phyloP scores from a whole-genome alignment of 2,888 invertebrate species.

The Chrysomela aeneicollis region DNA sequence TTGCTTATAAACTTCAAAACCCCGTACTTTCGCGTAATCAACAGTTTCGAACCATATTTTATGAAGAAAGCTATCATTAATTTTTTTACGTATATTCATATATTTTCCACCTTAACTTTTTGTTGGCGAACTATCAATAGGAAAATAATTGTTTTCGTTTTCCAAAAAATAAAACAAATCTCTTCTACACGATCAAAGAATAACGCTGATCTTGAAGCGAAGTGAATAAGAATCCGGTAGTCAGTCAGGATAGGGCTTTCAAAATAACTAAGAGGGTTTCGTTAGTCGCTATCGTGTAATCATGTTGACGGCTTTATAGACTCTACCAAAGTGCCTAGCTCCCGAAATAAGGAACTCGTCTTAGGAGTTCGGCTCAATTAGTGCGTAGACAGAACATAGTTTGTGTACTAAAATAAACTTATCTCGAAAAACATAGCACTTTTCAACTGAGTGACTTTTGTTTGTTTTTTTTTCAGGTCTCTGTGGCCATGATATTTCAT shows the following conservation, averaged over 20 bases:
- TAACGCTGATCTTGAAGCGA: too few species aligned
- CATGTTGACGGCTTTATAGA: conserved; percentile 42
- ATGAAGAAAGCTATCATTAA: too few species aligned
- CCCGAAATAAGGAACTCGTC: conserved; percentile 23
- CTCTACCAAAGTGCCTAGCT: conserved; percentile 20
- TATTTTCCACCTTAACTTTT: too few species aligned
- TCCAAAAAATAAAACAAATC: too few species aligned
- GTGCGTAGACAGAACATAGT: background rate
- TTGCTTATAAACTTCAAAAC: too few species aligned
- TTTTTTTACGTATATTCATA: too few species aligned
- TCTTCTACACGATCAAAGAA: too few species aligned
- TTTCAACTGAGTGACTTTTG: background rate
- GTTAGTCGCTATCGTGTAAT: conserved; percentile 38
- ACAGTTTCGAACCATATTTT: too few species aligned
- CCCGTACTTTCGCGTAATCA: too few species aligned
- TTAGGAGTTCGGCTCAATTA: background rate
- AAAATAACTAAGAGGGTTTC: conserved; percentile 27
- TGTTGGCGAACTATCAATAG: too few species aligned
- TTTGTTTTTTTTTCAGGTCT: background rate
- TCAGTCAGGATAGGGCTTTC: conserved; percentile 14
- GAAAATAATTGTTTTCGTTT: too few species aligned
- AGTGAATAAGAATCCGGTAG: conserved; percentile 11
- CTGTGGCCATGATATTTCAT: background rate
- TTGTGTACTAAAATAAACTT: background rate
- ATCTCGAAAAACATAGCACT: background rate